phyloP scores from a whole-genome alignment of 2,113 vertebrate species.

The Microcebus lehilahytsara region DNA sequence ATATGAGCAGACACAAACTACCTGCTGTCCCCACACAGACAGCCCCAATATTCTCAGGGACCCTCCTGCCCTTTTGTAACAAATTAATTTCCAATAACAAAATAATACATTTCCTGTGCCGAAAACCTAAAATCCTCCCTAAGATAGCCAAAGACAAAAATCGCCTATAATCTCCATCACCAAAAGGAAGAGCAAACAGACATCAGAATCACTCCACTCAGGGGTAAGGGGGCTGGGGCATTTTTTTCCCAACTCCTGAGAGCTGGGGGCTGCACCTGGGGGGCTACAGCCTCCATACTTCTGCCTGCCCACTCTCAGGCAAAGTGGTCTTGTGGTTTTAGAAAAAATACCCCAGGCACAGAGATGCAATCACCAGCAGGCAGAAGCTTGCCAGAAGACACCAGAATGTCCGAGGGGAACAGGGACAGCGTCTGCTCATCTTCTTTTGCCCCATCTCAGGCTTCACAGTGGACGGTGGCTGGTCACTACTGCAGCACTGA shows the following conservation, averaged over 20 bases:
- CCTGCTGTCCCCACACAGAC: background rate
- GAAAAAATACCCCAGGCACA: background rate
- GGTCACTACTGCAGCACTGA: no score
- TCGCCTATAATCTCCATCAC: background rate
- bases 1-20: background rate
- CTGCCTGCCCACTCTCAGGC: background rate
- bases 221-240: background rate
- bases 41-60: background rate
- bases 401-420: background rate
- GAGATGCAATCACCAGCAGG: background rate
- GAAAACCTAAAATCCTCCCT: background rate
- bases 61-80: background rate
- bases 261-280: accelerated
- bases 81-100: constrained; percentile 30
- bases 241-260: background rate
- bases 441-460: background rate
- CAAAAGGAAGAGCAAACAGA: background rate
- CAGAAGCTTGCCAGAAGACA: background rate
- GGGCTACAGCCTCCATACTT: background rate
- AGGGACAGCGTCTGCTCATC: background rate
- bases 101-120: background rate
- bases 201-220: background rate
- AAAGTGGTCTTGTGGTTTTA: background rate
- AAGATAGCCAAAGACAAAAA: background rate
- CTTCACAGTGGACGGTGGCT: no score